Evolutionary conservation across 2,797 vertebrate genomes (phyloP), one percentile per base, ranked within the genome.

Genomic region (Phoeniculus purpureus): DNA sequence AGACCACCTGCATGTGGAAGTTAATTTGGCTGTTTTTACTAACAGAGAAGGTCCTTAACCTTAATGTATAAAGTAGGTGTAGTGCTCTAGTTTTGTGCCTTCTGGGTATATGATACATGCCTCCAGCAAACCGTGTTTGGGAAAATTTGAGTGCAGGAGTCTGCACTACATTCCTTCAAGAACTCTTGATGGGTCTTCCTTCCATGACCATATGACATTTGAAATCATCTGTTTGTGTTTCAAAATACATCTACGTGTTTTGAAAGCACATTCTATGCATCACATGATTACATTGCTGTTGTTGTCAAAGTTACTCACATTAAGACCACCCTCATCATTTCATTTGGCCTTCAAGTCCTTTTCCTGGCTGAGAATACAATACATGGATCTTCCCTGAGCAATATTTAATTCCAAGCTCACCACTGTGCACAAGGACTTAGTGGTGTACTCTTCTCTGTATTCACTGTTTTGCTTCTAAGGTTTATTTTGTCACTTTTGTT

Each of bases 81-180:
- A 40, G 40, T 15, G 15, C 15, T 43, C 43, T 43, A 43, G 13
- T 43, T 43, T 43, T 43, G 16, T 10, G 27, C 3, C 22, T 76
- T 5, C 7, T 29, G 6, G 2, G 52, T 37, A 10, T 10, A 29
- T 0, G 0, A 25, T 11, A 21, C 56, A 51, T 5, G 0, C 3
- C 58, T 12, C 18, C 31, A 84, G 29, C 3, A 79, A 84, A n/a
- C 2, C 14, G 47, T 18, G 16, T n/a, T 2, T 25, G 11, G 34
- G 6, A 45, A 91, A 66, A 52, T 11, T 10, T 21, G 25, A n/a
- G 47, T 62, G 10, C 3, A 56, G 20, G 13, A 60, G 4, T 37
- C 64, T 56, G 14, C 9, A 22, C 13, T 32, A 6, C 22, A 18
- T 31, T 55, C 13, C 25, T 59, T 12, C 21, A 54, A 18, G 52